Base-by-base conservation (phyloP, 1,140 invertebrate species). In the Drusus annulatus region DNA sequence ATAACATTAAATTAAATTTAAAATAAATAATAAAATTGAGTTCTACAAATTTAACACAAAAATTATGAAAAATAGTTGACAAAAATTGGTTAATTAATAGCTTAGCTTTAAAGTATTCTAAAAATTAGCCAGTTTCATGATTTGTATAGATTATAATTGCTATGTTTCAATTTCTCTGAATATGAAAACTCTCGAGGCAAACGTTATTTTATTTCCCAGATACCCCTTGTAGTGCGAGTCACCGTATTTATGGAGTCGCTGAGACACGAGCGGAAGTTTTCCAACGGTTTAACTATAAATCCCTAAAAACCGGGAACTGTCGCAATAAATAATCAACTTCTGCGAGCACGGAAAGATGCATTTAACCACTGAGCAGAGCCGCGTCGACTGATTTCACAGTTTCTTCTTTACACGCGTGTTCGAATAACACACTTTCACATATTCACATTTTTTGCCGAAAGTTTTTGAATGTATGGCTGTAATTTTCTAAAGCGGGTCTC, bases 291-390 rank as follows among this genome's bases (percentile, higher is more conserved):
- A 80, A 80, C 81, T 80, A 83, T 83, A 83, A 83, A 83, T 83
- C 81, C 69, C 75, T 60, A 80, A 83, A 83, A 80, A 78, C 79
- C 79, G 78, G 81, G 78, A 82, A 80, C 81, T 83, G 81, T 83
- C 81, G 79, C 79, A 25, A 83, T 83, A 83, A 83, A 83, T 83
- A 83, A 80, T 83, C 79, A 83, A 83, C 76, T 83, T 83, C 80
- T 80, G 71, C 65, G 56, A 58, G 76, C 81, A 69, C 31, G 54
- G 69, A 80, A 76, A 83, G 81, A 83, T 83, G 81, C 81, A 83
- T 80, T 80, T 82, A 79, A 73, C 79, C 73, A n/a, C n/a, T 28
- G 28, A 60, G 21, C 52, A 25, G 56, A 76, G 45, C 45, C n/a
- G 68, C 4, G 56, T 58, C 36, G 45, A 51, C 63, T 25, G 54